Evolutionary conservation across 1,140 invertebrate species (phyloP).

Genomic region (Stegodyphus mimosarum): DNA sequence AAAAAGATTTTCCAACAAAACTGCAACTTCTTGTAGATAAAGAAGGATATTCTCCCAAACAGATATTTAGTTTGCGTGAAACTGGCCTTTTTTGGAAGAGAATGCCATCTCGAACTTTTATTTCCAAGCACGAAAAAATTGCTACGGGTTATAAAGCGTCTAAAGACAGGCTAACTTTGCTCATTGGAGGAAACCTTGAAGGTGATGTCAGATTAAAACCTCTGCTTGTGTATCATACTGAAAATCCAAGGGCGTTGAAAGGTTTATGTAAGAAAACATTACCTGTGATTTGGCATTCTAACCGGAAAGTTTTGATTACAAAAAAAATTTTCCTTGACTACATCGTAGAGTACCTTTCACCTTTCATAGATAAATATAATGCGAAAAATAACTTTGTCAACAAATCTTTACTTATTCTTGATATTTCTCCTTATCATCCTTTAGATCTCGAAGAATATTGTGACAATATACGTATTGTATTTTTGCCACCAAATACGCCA

Average conservation of each 20-base stretch:
- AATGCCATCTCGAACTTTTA: not conserved
- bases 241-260: not conserved
- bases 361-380: not conserved
- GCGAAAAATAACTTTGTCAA: not conserved
- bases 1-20: no score
- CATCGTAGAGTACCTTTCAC: not conserved
- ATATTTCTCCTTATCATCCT: not conserved
- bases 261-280: not conserved
- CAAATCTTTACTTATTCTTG: not conserved
- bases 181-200: constrained; percentile 23
- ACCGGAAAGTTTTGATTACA: not conserved
- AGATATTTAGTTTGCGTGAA: not conserved
- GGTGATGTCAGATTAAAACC: constrained; percentile 41
- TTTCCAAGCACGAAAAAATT: not conserved
- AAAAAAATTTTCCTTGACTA: not conserved
- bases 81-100: not conserved
- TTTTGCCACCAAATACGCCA: not conserved
- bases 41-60: not conserved
- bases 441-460: not conserved
- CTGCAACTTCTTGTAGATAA: no score
- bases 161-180: constrained; percentile 21
- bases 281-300: not conserved
- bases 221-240: constrained; percentile 29
- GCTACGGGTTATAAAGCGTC: not conserved
- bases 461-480: not conserved